A percentile compares a stretch with the other conserved stretches of the same genome.
Conservation (phyloP, 1,140 invertebrate genomes). For the Eumaeus atala region DNA sequence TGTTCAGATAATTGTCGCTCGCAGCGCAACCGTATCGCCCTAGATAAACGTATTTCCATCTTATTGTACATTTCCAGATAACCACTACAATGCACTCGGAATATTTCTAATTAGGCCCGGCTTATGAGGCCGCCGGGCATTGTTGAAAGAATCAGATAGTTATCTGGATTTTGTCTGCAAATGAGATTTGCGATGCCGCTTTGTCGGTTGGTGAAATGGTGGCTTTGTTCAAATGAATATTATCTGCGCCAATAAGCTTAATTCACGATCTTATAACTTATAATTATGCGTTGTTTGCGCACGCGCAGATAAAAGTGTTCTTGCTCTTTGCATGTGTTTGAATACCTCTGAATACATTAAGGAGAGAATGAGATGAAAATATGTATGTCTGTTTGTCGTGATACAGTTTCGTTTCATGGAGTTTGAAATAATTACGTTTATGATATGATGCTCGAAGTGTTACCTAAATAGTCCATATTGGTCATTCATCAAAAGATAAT, state of each 20-base stretch:
- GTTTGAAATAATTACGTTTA: no score
- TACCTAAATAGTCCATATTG: no score
- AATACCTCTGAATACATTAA: no score
- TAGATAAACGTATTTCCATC: slow-evolving; percentile 66
- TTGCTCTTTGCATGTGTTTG: no score
- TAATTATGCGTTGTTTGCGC: slow-evolving; percentile 19
- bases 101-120: slow-evolving; percentile 72
- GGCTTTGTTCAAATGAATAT: slow-evolving; percentile 62
- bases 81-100: slow-evolving; percentile 62
- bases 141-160: slow-evolving; percentile 70
- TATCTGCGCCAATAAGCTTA: slow-evolving; percentile 40
- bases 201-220: slow-evolving; percentile 56
- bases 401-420: no score
- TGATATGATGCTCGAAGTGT: no score
- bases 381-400: no score
- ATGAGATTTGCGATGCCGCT: slow-evolving; percentile 68
- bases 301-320: no score
- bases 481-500: no score
- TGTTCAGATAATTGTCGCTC: slow-evolving; percentile 65
- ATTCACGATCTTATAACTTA: slow-evolving; percentile 31
- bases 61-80: slow-evolving; percentile 64
- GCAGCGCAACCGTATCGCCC: slow-evolving; percentile 59
- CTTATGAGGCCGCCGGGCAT: slow-evolving; percentile 61
- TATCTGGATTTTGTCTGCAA: slow-evolving; percentile 50
- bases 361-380: no score